Percentiles rank a stretch among this genome's conserved stretches.
Conservation (phyloP, 2,797 vertebrate genomes). For the Botia kubotai region DNA sequence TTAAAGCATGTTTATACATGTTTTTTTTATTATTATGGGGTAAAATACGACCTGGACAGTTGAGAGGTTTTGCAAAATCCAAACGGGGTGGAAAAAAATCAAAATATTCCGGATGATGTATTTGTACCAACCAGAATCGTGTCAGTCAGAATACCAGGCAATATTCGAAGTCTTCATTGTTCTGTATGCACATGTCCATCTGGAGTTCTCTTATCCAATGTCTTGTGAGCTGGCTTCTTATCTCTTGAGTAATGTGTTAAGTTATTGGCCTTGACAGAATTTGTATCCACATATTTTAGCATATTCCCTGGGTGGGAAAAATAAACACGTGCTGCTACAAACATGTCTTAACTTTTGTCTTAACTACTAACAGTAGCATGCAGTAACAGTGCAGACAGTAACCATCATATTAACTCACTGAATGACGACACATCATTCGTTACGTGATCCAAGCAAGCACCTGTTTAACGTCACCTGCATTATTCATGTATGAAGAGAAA, state of each 20-base stretch:
- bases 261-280: constrained; percentile 56
- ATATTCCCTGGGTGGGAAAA: constrained; percentile 38
- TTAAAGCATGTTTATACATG: neutral
- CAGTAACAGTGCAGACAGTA: neutral
- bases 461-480: constrained; percentile 13
- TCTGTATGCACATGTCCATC: constrained; percentile 48
- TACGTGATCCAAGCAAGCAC: constrained; percentile 7
- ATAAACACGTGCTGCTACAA: constrained; percentile 29
- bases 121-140: constrained; percentile 29
- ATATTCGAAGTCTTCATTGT: constrained; percentile 36
- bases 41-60: neutral
- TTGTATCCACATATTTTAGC: constrained; percentile 48
- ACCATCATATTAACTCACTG: neutral
- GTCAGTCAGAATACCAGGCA: constrained; percentile 20
- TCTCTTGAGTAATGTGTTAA: constrained; percentile 62
- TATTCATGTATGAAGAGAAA: constrained; percentile 7
- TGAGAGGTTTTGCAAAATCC: neutral
- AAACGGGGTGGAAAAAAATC: neutral
- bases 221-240: constrained; percentile 30
- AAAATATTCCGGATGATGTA: neutral
- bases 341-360: constrained; percentile 35
- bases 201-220: constrained; percentile 50
- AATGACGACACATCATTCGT: neutral
- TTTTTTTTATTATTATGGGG: neutral
- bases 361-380: neutral